Evolutionary conservation across 2,888 invertebrate genomes (phyloP).

Genomic region (Neocrepidodera transversa): DNA sequence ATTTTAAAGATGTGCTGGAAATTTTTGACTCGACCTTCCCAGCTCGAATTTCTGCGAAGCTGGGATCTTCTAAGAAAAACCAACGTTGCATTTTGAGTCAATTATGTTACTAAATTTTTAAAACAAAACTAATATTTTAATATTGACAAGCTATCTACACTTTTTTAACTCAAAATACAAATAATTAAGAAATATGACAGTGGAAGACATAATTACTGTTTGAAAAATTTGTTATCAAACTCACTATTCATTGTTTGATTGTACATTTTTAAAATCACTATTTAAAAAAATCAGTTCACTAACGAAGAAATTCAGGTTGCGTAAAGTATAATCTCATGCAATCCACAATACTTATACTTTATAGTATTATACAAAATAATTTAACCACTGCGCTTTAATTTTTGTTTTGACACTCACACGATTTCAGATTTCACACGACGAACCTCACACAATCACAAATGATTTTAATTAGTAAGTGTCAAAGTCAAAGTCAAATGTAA

Average conservation of each 20-base stretch:
- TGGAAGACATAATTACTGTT: slow-evolving; percentile 28
- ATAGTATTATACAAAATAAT: too few relatives aligned
- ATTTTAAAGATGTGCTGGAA: slow-evolving; percentile 33
- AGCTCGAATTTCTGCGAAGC: slow-evolving; percentile 58
- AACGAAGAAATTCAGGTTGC: too few relatives aligned
- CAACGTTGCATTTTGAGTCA: slow-evolving; percentile 67
- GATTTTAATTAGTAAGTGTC: too few relatives aligned
- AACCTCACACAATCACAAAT: too few relatives aligned
- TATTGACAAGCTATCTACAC: slow-evolving; percentile 12
- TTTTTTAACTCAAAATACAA: slow-evolving; percentile 22
- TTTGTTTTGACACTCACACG: too few relatives aligned
- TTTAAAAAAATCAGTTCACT: too few relatives aligned
- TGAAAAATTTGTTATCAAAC: slow-evolving; percentile 6
- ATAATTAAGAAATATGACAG: slow-evolving; percentile 13
- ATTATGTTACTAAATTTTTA: slow-evolving; percentile 1
- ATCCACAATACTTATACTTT: too few relatives aligned
- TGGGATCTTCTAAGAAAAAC: slow-evolving; percentile 69
- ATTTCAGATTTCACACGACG: too few relatives aligned
- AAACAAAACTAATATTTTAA: slow-evolving; percentile 12
- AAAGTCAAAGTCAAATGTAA: too few relatives aligned
- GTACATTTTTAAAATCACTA: too few relatives aligned
- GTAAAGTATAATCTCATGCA: too few relatives aligned
- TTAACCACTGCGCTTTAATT: too few relatives aligned
- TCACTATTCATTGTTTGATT: not conserved
- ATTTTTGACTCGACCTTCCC: slow-evolving; percentile 41